Evolutionary conservation across 2,797 vertebrate species (phyloP), one percentile per base, ranked within the genome.

Genomic region (Amazonetta brasiliensis): DNA sequence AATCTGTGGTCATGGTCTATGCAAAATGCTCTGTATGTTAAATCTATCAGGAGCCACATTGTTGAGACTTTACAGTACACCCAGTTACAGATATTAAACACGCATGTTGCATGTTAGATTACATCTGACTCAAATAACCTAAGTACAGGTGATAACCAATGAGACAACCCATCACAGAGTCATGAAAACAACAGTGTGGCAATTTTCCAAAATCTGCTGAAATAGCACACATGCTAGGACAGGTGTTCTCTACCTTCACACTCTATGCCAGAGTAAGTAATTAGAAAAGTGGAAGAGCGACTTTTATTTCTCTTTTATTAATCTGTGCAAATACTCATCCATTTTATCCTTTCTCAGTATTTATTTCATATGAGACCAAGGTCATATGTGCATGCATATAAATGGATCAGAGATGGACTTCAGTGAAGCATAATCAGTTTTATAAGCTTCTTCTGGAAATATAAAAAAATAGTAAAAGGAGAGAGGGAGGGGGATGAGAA

Each of bases 21-120:
- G 30, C n/a, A 77, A 83, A 95, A 85, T 54, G 22, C 25, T 91
- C 79, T 89, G 56, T 44, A 33, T 64, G 64, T 62, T 92, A 92
- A 77, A 73, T 46, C 35, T 71, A 2, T 44, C n/a, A 67, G 35
- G 28, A 39, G 7, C 37, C 58, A 20, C 7, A 4, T 12, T 63
- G 43, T 19, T 73, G 35, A 77, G 28, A 60, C 2, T 6, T 30
- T 72, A 56, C 21, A 64, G 25, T 39, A 56, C 74, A 31, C 28
- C 56, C 30, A 59, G 23, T 37, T 79, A 43, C 60, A 89, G 52
- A 79, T 41, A 54, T 13, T 55, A 64, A 84, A 71, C 52, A 44
- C 1, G 2, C 63, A 41, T 54, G 33, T 28, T 56, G 43, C 15
- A 54, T 25, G 31, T 50, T 74, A 93, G 58, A 84, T 75, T 83